phyloP scores from a whole-genome alignment of 2,888 invertebrate genomes.

The Hemaris fuciformis region DNA sequence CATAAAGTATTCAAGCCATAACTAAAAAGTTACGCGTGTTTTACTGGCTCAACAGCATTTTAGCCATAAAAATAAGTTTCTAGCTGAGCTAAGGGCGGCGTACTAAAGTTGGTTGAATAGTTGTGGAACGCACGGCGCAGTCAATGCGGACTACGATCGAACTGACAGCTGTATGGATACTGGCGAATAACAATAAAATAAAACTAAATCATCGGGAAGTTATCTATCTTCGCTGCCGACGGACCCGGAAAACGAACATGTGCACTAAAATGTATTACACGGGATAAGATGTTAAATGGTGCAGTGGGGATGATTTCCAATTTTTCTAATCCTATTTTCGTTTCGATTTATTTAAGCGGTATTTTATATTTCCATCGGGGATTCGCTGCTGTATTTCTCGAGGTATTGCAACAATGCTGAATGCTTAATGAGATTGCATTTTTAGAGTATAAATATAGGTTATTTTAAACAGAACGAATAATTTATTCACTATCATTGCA shows the following conservation, averaged over 20 bases:
- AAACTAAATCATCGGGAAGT: slow-evolving; percentile 81
- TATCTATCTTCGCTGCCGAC: slow-evolving; percentile 71
- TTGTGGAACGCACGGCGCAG: slow-evolving; percentile 36
- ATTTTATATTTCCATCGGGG: neutral
- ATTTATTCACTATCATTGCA: too few species aligned
- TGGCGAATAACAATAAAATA: slow-evolving; percentile 81
- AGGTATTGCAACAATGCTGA: neutral
- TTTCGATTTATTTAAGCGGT: neutral
- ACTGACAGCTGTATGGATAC: slow-evolving; percentile 66
- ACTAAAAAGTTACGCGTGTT: slow-evolving; percentile 1
- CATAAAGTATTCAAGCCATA: neutral
- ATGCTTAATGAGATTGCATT: too few species aligned
- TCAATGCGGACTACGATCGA: slow-evolving; percentile 34
- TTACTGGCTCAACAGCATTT: slow-evolving; percentile 5
- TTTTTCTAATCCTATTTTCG: slow-evolving; percentile 42
- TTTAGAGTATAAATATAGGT: too few species aligned
- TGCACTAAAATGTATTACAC: slow-evolving; percentile 65
- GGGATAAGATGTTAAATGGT: slow-evolving; percentile 69
- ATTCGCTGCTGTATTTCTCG: neutral
- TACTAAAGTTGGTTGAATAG: slow-evolving; percentile 31
- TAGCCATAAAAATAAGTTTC: slow-evolving; percentile 11
- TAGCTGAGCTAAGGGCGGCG: slow-evolving; percentile 15
- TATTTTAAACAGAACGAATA: too few species aligned
- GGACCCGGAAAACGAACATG: slow-evolving; percentile 62
- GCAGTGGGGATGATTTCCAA: slow-evolving; percentile 54